Evolutionary conservation across 2,797 vertebrate genomes (phyloP).

Genomic region (Nyctalus aviator): DNA sequence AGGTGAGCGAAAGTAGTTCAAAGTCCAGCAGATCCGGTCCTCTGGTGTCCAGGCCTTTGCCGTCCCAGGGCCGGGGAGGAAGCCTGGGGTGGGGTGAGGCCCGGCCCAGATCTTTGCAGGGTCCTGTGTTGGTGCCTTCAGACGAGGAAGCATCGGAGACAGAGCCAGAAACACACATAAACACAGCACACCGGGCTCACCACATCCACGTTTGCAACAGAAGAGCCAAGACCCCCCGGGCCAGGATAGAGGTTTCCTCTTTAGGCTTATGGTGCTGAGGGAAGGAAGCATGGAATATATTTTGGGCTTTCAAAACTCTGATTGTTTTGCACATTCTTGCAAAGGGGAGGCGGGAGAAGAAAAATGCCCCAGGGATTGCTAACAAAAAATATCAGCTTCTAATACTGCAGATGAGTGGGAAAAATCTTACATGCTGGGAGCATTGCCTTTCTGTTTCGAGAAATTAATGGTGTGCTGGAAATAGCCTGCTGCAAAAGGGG

Average conservation of each 20-base stretch:
- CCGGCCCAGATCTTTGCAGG: background rate
- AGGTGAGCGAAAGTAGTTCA: background rate
- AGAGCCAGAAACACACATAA: background rate
- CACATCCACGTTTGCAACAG: background rate
- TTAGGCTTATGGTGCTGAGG: background rate
- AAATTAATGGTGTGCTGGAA: conserved; percentile 80
- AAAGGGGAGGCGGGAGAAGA: background rate
- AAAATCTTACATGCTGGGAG: conserved; percentile 66
- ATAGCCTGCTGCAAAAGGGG: conserved; percentile 67
- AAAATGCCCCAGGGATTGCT: conserved; percentile 54
- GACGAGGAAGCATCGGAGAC: conserved; percentile 42
- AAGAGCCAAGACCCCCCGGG: background rate
- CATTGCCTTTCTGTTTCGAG: conserved; percentile 76
- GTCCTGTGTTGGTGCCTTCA: background rate
- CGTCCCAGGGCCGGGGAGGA: background rate
- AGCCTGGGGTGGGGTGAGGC: background rate
- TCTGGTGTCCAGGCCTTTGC: background rate
- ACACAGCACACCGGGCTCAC: background rate
- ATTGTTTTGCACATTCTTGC: conserved; percentile 65
- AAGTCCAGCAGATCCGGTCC: conserved; percentile 19
- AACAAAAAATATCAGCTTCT: background rate
- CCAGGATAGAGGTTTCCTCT: background rate
- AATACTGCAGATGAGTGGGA: conserved; percentile 66
- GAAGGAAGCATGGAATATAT: conserved; percentile 53
- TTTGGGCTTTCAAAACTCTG: conserved; percentile 45